phyloP scores from a whole-genome alignment of 2,797 vertebrate genomes.

The Peromyscus aztecus region DNA sequence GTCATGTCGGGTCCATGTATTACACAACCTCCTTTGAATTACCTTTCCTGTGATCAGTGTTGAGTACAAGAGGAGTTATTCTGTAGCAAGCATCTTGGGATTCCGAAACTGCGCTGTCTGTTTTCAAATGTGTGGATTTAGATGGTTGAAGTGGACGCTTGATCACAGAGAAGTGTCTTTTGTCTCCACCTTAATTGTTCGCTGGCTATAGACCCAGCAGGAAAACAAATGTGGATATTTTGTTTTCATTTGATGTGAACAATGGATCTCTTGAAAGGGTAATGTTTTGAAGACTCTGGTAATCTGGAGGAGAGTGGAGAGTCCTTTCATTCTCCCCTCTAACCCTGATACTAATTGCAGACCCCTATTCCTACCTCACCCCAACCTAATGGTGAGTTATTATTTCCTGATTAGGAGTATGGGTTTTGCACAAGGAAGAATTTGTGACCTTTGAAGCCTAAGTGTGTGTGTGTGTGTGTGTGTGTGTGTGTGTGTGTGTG shows the following conservation, averaged over 20 bases:
- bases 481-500: not conserved
- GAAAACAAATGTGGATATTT: constrained; percentile 33
- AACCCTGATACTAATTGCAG: not conserved
- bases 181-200: constrained; percentile 41
- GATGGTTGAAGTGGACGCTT: constrained; percentile 36
- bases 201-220: constrained; percentile 38
- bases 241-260: constrained; percentile 64
- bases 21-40: not conserved
- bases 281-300: constrained; percentile 22
- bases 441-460: constrained; percentile 22
- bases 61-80: constrained; percentile 30
- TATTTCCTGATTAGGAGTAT: constrained; percentile 27
- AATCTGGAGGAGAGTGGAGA: constrained; percentile 28
- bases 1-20: not conserved
- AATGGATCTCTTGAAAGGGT: constrained; percentile 53
- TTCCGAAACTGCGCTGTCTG: constrained; percentile 39
- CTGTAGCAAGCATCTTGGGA: not conserved
- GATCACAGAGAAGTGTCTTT: constrained; percentile 50
- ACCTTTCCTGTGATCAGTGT: constrained; percentile 24
- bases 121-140: constrained; percentile 54
- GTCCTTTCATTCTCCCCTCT: constrained; percentile 38
- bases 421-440: constrained; percentile 44
- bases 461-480: not conserved
- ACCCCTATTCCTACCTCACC: not conserved
- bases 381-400: constrained; percentile 17